Evolutionary conservation across 2,797 vertebrate genomes (phyloP), one percentile per base, ranked within the genome.

Genomic region (Melanotaenia trifasciata): DNA sequence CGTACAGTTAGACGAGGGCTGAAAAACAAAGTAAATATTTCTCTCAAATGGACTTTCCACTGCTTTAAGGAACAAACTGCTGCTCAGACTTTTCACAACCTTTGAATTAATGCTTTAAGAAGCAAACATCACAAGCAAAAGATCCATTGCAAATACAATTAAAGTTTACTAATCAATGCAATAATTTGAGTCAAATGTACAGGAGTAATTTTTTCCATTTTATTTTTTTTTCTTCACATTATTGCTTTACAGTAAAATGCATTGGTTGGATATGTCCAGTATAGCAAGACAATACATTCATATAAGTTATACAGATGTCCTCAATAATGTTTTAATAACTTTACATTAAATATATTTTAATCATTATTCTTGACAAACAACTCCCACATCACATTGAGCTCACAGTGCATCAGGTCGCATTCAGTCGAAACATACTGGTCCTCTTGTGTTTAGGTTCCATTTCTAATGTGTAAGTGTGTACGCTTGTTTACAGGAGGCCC

Each of bases 331-430:
- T 95, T 96, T 80, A 93, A 69, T 92, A 93, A 91, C 94, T 95
- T 94, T 94, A 95, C 94, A 95, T 94, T 94, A 94, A 94, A 93
- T 93, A 93, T 87, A 91, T 92, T 91, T 89, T 82, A 56, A 79
- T 90, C 78, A 85, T 90, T 90, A 92, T 91, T 95, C 93, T 96
- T 95, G 93, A 96, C 96, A 95, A 95, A 94, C 94, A 94, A 96
- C 95, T 94, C 94, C 95, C 89, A 94, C 93, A 81, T 96, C 96
- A 98, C 95, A 94, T 96, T 95, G 95, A 96, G 96, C 96, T 98
- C 97, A 98, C 97, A 98, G 97, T 98, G 97, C 95, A 96, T 96
- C 95, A 96, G 96, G 97, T 97, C 96, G 95, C 95, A 94, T 94
- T 97, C 93, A 92, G 87, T 96, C 95, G 92, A 85, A 65, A 90